Conservation (phyloP, 92 coral and sea anemone genomes). For the Porites evermanni region DNA sequence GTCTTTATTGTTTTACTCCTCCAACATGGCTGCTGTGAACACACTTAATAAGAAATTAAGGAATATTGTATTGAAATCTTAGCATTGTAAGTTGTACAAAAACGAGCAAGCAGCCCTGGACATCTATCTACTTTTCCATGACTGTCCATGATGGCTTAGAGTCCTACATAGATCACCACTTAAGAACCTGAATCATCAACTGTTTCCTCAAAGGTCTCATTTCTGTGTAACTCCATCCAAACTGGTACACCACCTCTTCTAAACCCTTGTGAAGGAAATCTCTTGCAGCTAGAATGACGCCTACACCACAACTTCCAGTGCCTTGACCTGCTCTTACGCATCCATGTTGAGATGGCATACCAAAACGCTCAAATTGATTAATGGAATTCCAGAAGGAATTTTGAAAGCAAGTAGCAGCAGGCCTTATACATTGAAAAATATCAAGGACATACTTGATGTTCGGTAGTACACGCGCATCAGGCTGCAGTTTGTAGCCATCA, state of each 20-base stretch:
- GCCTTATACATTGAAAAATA: slow-evolving; percentile 30
- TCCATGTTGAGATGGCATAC: slow-evolving; percentile 60
- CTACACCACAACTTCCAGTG: slow-evolving; percentile 69
- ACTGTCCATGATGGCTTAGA: background rate
- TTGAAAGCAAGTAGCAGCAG: slow-evolving; percentile 2
- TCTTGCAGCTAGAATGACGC: slow-evolving; percentile 70
- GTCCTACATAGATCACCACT: slow-evolving; percentile 8
- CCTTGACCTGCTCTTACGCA: slow-evolving; percentile 46
- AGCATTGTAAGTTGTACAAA: background rate
- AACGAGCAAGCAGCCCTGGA: background rate
- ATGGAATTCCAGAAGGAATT: slow-evolving; percentile 40
- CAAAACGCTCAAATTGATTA: slow-evolving; percentile 43
- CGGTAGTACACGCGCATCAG: slow-evolving; percentile 30
- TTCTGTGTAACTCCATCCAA: slow-evolving; percentile 7
- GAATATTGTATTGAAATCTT: background rate
- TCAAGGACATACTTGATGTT: slow-evolving; percentile 43
- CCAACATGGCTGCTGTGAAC: too few relatives aligned
- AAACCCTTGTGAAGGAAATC: slow-evolving; percentile 44
- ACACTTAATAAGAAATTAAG: background rate
- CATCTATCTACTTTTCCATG: slow-evolving; percentile 6
- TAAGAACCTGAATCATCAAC: slow-evolving; percentile 33
- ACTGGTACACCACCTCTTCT: background rate
- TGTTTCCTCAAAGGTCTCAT: slow-evolving; percentile 22
- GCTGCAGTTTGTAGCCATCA: slow-evolving; percentile 42
- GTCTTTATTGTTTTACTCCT: too few relatives aligned